Evolutionary conservation across 2,797 vertebrate genomes (phyloP), one percentile per base, ranked within the genome.

Genomic region (Mionectes olivaceus): DNA sequence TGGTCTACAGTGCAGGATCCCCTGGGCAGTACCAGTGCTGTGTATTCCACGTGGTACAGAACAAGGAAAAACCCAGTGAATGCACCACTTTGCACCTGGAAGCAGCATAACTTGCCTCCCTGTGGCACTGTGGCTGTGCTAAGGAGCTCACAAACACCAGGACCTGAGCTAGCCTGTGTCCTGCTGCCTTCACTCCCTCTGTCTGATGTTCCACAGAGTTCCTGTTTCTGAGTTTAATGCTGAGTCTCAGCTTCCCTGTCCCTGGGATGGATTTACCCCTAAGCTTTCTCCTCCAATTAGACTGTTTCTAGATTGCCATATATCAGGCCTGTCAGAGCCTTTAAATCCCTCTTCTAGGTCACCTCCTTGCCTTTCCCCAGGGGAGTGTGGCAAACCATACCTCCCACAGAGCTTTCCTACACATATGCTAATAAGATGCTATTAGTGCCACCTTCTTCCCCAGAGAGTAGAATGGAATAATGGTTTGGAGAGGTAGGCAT

Each of bases 361-460:
- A 92, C 33, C 49, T 95, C 70, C 18, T 78, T 75, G 64, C 56
- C 57, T 83, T 93, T 91, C 37, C 77, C 65, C 30, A 24, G 32
- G 35, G 61, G 46, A 67, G 3, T 27, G 30, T 1, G 83, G 79
- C 56, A 85, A 65, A 41, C 43, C 18, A 11, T 92, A 50, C 32
- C 47, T 96, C 79, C 82, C 68, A 81, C 85, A 21, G 53, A 88
- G 84, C 55, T 87, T 81, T 85, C 91, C 83, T 65, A 77, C 61
- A n/a, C 22, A 3, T 68, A 87, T 78, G 89, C 39, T 92, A 92
- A 81, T 83, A 41, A 71, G 50, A 46, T 69, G 57, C 44, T 91
- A 60, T 94, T 85, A 89, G 47, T 83, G 79, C 44, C 39, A 83
- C 55, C 39, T 69, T 87, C 35, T 84, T 93, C 79, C 79, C 57